A percentile compares a stretch with the other conserved stretches of the same genome.
These are phyloP conservation scores for Dicaeum eximium DNA, from an alignment of 2,113 vertebrate species.

Conservation along the genomic window DNA sequence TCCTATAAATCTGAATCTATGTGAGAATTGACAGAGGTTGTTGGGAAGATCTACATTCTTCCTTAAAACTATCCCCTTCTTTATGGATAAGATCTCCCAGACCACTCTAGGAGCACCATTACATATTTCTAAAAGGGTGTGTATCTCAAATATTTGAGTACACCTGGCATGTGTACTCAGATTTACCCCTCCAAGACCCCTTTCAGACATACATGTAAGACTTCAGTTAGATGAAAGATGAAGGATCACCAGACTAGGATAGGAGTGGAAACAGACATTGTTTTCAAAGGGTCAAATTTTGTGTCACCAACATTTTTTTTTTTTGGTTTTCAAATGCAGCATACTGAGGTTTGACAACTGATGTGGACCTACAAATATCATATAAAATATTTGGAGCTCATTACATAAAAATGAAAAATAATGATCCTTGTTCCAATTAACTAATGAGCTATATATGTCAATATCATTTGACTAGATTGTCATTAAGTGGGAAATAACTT, in stretches of 20 bases:
- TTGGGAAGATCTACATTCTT: background rate
- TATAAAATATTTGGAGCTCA: background rate
- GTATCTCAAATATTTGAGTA: background rate
- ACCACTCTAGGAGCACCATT: accelerated
- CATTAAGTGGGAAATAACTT: background rate
- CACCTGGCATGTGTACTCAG: background rate
- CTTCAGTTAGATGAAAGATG: background rate
- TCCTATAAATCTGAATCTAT: background rate
- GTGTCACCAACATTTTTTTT: background rate
- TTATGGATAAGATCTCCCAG: background rate
- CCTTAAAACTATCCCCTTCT: background rate
- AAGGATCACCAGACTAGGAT: background rate
- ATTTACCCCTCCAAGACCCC: background rate
- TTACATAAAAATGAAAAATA: background rate
- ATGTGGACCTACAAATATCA: background rate
- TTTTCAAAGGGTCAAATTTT: background rate
- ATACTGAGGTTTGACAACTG: background rate
- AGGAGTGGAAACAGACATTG: background rate
- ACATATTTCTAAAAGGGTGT: background rate
- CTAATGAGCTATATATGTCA: background rate
- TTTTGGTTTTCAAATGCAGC: background rate
- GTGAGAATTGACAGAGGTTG: background rate
- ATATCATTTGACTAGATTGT: background rate
- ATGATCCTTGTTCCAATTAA: background rate
- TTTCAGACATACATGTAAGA: background rate